Conservation (phyloP, 2,888 invertebrate genomes). For the Epirrita christyi region DNA sequence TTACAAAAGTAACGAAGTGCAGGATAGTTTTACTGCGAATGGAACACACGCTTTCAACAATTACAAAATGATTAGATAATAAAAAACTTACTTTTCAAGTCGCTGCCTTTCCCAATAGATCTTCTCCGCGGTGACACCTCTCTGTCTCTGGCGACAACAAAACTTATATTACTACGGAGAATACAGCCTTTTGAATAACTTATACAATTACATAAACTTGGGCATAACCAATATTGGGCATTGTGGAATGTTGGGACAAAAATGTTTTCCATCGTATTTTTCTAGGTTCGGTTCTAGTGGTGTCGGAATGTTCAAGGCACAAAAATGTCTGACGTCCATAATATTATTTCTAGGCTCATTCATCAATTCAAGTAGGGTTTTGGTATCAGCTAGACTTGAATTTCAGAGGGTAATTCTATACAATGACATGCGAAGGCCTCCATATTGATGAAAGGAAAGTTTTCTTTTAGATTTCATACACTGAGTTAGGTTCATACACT, state of each 20-base stretch:
- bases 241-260: slow-evolving; percentile 6
- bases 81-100: slow-evolving; percentile 77
- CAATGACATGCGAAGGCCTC: no score
- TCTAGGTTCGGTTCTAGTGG: slow-evolving; percentile 19
- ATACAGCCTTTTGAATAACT: slow-evolving; percentile 34
- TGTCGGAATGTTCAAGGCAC: slow-evolving; percentile 16
- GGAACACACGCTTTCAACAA: no score
- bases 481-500: no score
- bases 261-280: slow-evolving; percentile 14
- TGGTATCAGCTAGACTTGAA: background rate
- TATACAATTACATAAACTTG: slow-evolving; percentile 32
- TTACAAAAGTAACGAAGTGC: no score
- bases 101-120: slow-evolving; percentile 77
- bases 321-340: slow-evolving; percentile 11
- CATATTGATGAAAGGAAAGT: no score
- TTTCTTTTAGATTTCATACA: no score
- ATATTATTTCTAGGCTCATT: slow-evolving; percentile 12
- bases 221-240: slow-evolving; percentile 22
- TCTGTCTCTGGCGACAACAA: slow-evolving; percentile 85
- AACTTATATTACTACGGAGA: slow-evolving; percentile 78
- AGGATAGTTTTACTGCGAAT: no score
- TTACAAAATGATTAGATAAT: background rate
- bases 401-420: no score
- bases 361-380: slow-evolving; percentile 19
- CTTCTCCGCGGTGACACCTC: slow-evolving; percentile 86